These are phyloP conservation scores for Tetragonula clypearis DNA, from an alignment of 1,140 invertebrate genomes.

Conservation along the genomic window DNA sequence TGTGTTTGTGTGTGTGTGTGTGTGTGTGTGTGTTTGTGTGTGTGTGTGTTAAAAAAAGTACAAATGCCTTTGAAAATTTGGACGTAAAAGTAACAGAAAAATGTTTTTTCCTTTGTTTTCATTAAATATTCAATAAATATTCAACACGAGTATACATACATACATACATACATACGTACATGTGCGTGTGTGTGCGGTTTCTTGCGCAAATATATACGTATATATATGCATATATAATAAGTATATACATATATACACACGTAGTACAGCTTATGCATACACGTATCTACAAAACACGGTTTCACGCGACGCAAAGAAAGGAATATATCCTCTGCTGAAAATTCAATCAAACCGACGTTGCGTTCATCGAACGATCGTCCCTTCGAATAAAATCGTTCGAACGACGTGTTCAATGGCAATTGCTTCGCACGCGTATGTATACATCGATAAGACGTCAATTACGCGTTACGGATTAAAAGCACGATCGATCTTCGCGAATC, in stretches of 20 bases:
- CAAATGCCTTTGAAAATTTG: neutral
- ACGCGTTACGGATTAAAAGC: neutral
- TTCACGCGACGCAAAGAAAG: neutral
- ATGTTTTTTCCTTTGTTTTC: neutral
- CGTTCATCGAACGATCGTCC: neutral
- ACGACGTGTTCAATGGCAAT: neutral
- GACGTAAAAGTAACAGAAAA: neutral
- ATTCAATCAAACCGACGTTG: neutral
- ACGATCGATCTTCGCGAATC: neutral
- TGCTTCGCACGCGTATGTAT: neutral
- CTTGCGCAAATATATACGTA: too few species aligned
- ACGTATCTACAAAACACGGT: neutral
- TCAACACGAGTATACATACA: constrained; percentile 12
- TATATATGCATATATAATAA: too few species aligned
- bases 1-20: too few species aligned
- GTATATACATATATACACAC: neutral
- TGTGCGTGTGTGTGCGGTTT: too few species aligned
- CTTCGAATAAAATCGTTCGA: neutral
- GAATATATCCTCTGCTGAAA: neutral
- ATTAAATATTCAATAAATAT: constrained; percentile 41
- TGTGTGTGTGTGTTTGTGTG: too few species aligned
- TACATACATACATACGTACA: neutral
- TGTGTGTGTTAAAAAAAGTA: neutral
- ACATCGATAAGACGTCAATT: neutral
- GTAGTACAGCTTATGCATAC: neutral